These are phyloP conservation scores for Tinamus major DNA, from an alignment of 2,797 vertebrate genomes.

Conservation along the genomic window DNA sequence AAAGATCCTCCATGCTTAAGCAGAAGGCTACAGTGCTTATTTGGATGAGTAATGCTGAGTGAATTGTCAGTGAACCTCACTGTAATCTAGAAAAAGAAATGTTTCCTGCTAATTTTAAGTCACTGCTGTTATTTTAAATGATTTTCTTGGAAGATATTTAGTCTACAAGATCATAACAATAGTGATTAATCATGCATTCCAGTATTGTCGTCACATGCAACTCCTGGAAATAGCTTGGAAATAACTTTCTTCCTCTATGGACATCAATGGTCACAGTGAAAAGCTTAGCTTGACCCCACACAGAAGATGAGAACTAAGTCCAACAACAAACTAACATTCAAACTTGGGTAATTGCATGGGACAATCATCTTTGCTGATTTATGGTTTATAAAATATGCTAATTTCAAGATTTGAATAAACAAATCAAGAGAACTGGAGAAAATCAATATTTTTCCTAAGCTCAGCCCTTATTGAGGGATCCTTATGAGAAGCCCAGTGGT, in stretches of 20 bases:
- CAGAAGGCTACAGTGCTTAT: not conserved
- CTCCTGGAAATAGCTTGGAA: not conserved
- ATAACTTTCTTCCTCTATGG: fast-evolving
- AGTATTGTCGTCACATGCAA: not conserved
- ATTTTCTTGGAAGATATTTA: not conserved
- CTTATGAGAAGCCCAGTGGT: not conserved
- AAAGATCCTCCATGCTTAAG: not conserved
- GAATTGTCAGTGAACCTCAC: not conserved
- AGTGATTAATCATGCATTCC: not conserved
- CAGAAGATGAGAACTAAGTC: not conserved
- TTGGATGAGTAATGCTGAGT: not conserved
- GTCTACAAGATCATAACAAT: not conserved
- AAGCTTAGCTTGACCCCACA: not conserved
- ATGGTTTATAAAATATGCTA: not conserved
- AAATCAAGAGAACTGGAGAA: not conserved
- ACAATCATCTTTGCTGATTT: not conserved
- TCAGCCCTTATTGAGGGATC: not conserved
- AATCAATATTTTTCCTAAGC: not conserved
- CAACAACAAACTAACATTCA: not conserved
- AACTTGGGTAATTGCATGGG: not conserved
- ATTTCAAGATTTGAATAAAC: not conserved
- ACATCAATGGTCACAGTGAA: not conserved
- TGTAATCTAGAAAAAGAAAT: not conserved
- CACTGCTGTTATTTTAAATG: not conserved
- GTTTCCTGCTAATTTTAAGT: not conserved